Evolutionary conservation across 2,888 invertebrate species (phyloP).

Genomic region (Rosalia funebris): DNA sequence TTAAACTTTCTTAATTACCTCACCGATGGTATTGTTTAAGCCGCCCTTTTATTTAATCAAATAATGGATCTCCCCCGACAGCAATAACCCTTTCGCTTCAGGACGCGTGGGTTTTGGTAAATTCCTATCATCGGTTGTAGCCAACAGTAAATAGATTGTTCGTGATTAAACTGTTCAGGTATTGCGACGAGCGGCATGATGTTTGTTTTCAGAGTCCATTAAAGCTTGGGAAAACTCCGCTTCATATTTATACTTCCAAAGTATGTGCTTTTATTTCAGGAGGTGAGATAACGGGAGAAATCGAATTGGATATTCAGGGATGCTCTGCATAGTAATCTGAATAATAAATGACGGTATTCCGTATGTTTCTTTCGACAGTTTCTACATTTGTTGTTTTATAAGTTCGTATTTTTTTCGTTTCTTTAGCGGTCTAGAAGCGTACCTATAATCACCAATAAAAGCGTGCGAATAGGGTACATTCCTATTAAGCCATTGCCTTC

Average conservation of each 20-base stretch:
- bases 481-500: too few species aligned
- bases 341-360: not conserved
- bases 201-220: constrained; percentile 3
- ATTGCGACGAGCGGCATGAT: not conserved
- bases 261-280: not conserved
- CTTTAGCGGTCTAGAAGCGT: too few species aligned
- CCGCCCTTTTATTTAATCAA: constrained; percentile 11
- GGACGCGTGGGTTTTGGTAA: constrained; percentile 4
- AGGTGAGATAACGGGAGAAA: not conserved
- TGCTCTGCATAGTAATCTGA: not conserved
- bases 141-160: constrained; percentile 2
- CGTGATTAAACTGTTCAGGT: constrained; percentile 7
- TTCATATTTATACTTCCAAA: not conserved
- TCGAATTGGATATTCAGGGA: not conserved
- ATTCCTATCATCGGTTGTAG: constrained; percentile 9
- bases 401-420: too few species aligned
- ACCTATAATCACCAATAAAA: too few species aligned
- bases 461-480: too few species aligned
- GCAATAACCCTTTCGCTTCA: constrained; percentile 6
- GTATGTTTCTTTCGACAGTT: not conserved
- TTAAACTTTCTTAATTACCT: too few species aligned
- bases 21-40: too few species aligned
- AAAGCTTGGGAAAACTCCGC: not conserved
- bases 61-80: constrained; percentile 10
- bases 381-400: too few species aligned